phyloP scores from a whole-genome alignment of 2,888 invertebrate genomes.

The Panzeria rudis region DNA sequence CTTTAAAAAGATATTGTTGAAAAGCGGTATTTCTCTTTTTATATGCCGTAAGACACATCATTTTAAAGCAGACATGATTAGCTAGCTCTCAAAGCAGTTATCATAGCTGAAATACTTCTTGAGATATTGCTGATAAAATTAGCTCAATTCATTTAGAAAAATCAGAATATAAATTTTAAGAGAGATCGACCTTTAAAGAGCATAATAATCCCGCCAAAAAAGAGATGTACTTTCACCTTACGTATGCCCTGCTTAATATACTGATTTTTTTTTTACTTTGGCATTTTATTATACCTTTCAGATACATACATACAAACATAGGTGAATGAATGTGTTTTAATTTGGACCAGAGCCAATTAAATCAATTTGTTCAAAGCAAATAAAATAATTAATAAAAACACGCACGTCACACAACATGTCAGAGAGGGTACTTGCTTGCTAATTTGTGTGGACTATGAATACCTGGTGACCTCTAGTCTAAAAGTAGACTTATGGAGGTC shows the following conservation, averaged over 20 bases:
- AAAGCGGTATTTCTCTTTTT: too few relatives aligned
- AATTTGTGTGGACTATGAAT: too few relatives aligned
- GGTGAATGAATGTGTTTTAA: not conserved
- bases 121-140: too few relatives aligned
- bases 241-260: not conserved
- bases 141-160: not conserved
- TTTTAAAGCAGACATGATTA: not conserved
- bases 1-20: too few relatives aligned
- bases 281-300: not conserved
- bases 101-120: not conserved
- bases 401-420: not conserved
- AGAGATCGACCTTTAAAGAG: not conserved
- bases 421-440: too few relatives aligned
- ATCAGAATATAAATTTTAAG: not conserved
- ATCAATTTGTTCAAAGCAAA: slow-evolving; percentile 8
- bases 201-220: too few relatives aligned
- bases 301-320: not conserved
- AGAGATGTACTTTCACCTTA: not conserved
- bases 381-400: slow-evolving; percentile 9
- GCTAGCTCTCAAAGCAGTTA: too few relatives aligned
- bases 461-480: too few relatives aligned
- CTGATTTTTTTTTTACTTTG: not conserved
- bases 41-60: too few relatives aligned
- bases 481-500: not conserved
- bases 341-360: slow-evolving; percentile 28